These are phyloP conservation scores for Bothrops jararaca DNA, from an alignment of 2,113 vertebrate genomes.

Conservation along the genomic window DNA sequence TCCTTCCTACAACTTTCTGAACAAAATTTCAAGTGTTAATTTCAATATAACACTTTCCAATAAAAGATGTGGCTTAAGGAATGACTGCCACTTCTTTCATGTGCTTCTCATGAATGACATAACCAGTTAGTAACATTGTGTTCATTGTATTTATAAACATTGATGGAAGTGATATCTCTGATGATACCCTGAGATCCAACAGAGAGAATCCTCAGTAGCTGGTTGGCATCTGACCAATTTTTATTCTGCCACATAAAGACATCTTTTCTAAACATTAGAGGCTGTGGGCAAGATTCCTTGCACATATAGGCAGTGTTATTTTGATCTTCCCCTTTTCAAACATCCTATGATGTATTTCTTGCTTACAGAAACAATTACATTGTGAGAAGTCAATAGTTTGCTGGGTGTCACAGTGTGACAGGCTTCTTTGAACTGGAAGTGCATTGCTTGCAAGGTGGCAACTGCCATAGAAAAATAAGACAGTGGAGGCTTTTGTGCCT, in stretches of 20 bases:
- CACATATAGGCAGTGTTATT: background rate
- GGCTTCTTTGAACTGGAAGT: background rate
- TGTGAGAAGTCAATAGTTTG: background rate
- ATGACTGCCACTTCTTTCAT: background rate
- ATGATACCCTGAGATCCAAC: background rate
- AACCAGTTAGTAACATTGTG: background rate
- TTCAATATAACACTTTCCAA: background rate
- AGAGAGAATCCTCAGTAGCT: background rate
- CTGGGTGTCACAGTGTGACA: background rate
- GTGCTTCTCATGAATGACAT: background rate
- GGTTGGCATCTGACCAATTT: background rate
- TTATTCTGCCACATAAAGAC: background rate
- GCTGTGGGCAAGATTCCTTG: background rate
- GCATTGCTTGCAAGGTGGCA: background rate
- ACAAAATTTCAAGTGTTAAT: background rate
- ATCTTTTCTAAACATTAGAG: background rate
- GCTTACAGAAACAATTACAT: background rate
- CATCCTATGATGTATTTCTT: background rate
- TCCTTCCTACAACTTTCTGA: background rate
- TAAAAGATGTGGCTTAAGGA: background rate
- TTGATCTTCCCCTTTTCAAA: background rate
- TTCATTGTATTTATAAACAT: background rate
- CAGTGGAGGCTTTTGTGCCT: background rate
- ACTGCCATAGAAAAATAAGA: background rate
- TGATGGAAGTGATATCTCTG: background rate